Evolutionary conservation across 2,888 invertebrate species (phyloP), one percentile per base, ranked within the genome.

Genomic region (Gonocerus acuteangulatus): DNA sequence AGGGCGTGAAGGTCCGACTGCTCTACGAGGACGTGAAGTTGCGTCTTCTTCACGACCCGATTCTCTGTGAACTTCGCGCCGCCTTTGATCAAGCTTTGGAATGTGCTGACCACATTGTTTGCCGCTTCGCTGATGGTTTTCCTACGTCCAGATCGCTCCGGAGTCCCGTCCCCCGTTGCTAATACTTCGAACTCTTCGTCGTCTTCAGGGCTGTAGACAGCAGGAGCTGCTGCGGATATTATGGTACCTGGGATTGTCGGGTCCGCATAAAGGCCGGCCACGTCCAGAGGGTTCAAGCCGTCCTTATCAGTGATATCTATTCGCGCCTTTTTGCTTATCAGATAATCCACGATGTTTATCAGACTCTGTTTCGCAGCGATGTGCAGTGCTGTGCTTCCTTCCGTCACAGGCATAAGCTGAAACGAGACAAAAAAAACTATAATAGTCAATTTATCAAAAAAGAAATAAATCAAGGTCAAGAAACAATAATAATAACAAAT

Each of bases 311-410:
- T 68, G 11, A 74, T 71, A 62, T 77, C 76, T 1, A 78, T 74
- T 48, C 79, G 74, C 0, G 79, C 79, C 0, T 78, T 78, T 11
- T 78, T 76, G 0, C 77, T 76, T 13, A 82, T 69, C 0, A 84
- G 75, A 0, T 77, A 71, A 1, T 76, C 70, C 0, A 79, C 78
- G 70, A 79, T 79, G 48, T 78, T 76, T 1, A 72, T 70, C 23
- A 79, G 73, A 0, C 78, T 78, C 60, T 79, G 76, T 2, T 79
- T 75, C 16, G 78, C 75, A 0, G 83, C 82, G 9, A 82, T 77
- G 68, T 83, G 83, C 1, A 83, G 75, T 0, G 84, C 79, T 0
- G 82, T 82, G 75, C 81, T 80, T 1, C 82, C 82, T 1, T 74
- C 71, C 70, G 77, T 75, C 60, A 80, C 13, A 7, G n/a, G n/a